These are phyloP conservation scores for Steinernema scapterisci DNA, from an alignment of 2,888 invertebrate genomes.

Conservation along the genomic window DNA sequence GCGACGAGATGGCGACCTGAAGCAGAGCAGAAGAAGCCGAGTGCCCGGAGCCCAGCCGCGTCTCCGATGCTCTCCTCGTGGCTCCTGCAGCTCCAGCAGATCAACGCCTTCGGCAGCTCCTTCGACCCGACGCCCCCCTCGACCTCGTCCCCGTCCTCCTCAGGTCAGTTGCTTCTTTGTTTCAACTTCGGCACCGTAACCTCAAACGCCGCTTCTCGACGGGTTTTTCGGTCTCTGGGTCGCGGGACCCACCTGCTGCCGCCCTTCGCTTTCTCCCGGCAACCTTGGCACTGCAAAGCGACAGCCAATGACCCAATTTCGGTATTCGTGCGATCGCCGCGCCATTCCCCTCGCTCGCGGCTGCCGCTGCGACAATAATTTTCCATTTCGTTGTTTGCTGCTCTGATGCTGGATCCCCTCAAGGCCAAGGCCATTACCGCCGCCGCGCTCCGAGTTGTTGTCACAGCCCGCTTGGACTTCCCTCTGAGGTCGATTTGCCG, in stretches of 20 bases:
- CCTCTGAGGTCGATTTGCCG: too few relatives aligned
- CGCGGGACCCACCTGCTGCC: neutral
- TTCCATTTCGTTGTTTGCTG: slow-evolving; percentile 32
- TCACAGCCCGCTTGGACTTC: neutral
- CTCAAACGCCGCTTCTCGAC: neutral
- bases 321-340: slow-evolving; percentile 13
- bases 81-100: slow-evolving; percentile 28
- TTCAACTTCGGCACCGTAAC: slow-evolving; percentile 23
- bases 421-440: slow-evolving; percentile 31
- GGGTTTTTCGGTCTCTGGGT: slow-evolving; percentile 29
- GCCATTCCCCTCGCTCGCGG: slow-evolving; percentile 25
- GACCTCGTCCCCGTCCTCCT: neutral
- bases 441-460: slow-evolving; percentile 9
- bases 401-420: slow-evolving; percentile 2
- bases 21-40: slow-evolving; percentile 3
- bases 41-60: slow-evolving; percentile 2
- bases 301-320: slow-evolving; percentile 32
- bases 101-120: slow-evolving; percentile 1
- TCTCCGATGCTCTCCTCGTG: slow-evolving; percentile 12
- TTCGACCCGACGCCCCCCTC: neutral
- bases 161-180: slow-evolving; percentile 9
- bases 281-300: slow-evolving; percentile 33
- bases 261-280: slow-evolving; percentile 24
- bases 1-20: neutral
- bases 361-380: slow-evolving; percentile 30